These are phyloP conservation scores for Papilio elwesi DNA, from an alignment of 2,888 invertebrate species.

Conservation along the genomic window DNA sequence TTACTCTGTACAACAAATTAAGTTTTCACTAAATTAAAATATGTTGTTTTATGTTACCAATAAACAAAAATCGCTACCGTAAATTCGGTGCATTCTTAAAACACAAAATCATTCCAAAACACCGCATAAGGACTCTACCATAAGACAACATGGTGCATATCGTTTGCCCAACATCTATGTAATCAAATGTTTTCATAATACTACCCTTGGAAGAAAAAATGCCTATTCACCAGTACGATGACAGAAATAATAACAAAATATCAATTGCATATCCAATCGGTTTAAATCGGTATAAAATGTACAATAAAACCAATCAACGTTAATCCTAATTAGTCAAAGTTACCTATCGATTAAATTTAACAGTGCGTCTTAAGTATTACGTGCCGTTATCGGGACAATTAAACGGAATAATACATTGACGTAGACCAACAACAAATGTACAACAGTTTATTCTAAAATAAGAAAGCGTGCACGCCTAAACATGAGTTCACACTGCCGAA, in stretches of 20 bases:
- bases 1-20: slow-evolving; percentile 31
- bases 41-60: background rate
- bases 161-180: background rate
- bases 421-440: background rate
- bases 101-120: too few relatives aligned
- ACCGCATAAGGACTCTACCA: too few relatives aligned
- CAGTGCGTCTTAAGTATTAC: slow-evolving; percentile 20
- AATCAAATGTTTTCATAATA: too few relatives aligned
- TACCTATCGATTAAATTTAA: slow-evolving; percentile 26
- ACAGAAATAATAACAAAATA: background rate
- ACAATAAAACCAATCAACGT: background rate
- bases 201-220: too few relatives aligned
- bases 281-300: slow-evolving; percentile 6
- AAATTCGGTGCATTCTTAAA: too few relatives aligned
- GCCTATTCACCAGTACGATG: too few relatives aligned
- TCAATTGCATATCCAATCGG: background rate
- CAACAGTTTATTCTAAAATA: background rate
- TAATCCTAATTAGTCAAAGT: slow-evolving; percentile 20
- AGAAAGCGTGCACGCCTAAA: too few relatives aligned
- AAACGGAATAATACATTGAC: slow-evolving; percentile 16
- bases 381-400: slow-evolving; percentile 11
- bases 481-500: too few relatives aligned
- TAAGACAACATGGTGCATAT: too few relatives aligned
- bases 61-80: background rate
- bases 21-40: background rate